Base-by-base conservation (phyloP, 2,888 invertebrate genomes). In the Apoda limacodes region DNA sequence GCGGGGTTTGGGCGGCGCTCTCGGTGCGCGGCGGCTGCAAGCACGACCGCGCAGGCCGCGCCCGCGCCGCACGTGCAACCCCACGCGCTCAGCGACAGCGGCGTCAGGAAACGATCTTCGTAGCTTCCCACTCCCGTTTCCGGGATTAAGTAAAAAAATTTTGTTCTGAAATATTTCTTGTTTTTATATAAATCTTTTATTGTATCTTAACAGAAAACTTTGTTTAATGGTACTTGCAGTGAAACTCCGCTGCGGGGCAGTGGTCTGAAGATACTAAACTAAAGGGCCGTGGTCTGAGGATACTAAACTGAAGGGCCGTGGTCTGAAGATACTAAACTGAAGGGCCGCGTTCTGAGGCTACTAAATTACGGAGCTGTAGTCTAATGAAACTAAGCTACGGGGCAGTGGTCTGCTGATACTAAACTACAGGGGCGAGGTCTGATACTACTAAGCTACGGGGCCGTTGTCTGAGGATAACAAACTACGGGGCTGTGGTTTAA, bases 41-140 rank as follows among this genome's bases (percentile, higher is more conserved):
- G 56, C 28, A 69, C 63, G 2, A 55, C 2, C 2, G 55, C 52
- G 32, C 82, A 72, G 0, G 57, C 40, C 0, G 50, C 26, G 4
- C 57, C 52, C 1, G 66, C 56, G 0, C 47, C 55, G 12, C 65
- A 30, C 1, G 64, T 53, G 27, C 67, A 59, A 49, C 60, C 60
- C 83, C 83, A 84, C 12, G 75, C 75, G 0, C 58, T 59, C 0
- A 37, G 28, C 0, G 80, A 68, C 49, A 83, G 60, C 0, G 83
- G 83, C 7, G 67, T 66, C 2, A 83, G 52, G 44, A 83, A 82
- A 19, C 64, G 67, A 43, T 76, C 70, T 45, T 76, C 75, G 37
- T 71, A 76, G 3, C 55, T 39, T 1, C 78, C 78, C 0, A 75
- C 55, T 0, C 78, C 76, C 33, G 55, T 52, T n/a, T 60, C 60